Evolutionary conservation across 1,140 invertebrate genomes (phyloP).

Genomic region (Lamellibrachia luymesi): DNA sequence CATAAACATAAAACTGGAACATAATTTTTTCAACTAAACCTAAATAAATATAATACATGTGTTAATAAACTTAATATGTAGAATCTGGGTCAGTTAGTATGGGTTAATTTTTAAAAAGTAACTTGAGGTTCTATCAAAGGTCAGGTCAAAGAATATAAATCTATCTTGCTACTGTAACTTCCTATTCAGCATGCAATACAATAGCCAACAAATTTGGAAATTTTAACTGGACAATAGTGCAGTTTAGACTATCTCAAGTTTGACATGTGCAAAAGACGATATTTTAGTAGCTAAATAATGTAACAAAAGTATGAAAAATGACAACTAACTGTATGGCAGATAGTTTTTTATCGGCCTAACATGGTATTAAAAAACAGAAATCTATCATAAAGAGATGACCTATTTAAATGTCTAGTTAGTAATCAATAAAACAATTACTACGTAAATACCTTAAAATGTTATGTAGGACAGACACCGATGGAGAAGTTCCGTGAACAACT

Average conservation of each 20-base stretch:
- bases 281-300: neutral
- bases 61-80: neutral
- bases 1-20: neutral
- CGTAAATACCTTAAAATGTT: no score
- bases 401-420: no score
- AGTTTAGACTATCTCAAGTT: neutral
- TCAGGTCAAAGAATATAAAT: neutral
- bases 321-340: neutral
- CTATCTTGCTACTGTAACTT: neutral
- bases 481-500: no score
- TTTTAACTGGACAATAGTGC: neutral
- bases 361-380: neutral
- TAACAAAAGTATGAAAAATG: neutral
- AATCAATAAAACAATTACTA: no score
- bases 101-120: neutral
- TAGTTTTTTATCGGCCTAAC: neutral
- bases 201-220: neutral
- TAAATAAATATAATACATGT: neutral
- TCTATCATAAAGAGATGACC: neutral
- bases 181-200: neutral
- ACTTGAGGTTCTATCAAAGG: neutral
- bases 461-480: no score
- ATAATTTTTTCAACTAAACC: neutral
- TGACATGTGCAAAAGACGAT: neutral
- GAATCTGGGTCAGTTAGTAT: neutral